These are phyloP conservation scores for Agrochola macilenta DNA, from an alignment of 2,888 invertebrate species.

Conservation along the genomic window DNA sequence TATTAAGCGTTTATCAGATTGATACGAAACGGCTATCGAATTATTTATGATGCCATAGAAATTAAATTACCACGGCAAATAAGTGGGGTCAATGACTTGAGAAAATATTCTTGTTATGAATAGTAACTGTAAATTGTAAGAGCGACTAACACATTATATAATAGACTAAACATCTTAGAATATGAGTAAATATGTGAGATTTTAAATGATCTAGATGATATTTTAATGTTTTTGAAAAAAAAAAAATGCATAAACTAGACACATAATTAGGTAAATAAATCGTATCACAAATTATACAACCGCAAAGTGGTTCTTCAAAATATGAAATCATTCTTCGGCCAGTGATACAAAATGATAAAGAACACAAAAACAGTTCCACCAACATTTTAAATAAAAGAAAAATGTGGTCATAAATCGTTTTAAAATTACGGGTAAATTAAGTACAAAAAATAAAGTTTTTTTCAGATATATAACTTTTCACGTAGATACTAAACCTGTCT, in stretches of 20 bases:
- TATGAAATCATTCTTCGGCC: not conserved
- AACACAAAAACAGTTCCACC: not conserved
- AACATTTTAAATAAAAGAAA: not conserved
- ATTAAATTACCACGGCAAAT: slow-evolving; percentile 14
- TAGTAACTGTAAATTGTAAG: slow-evolving; percentile 2
- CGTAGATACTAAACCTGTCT: slow-evolving; percentile 15
- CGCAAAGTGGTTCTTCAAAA: not conserved
- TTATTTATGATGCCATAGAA: slow-evolving; percentile 30
- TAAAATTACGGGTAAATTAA: not conserved
- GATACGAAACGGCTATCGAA: slow-evolving; percentile 22
- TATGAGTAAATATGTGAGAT: not conserved
- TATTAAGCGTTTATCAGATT: slow-evolving; percentile 29
- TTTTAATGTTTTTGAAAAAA: slow-evolving; percentile 13
- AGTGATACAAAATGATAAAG: not conserved
- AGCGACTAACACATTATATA: slow-evolving; percentile 6
- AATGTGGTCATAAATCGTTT: not conserved
- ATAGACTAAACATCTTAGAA: slow-evolving; percentile 39
- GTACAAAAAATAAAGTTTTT: not conserved
- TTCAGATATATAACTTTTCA: not conserved
- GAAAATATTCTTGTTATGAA: slow-evolving; percentile 7
- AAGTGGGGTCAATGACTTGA: slow-evolving; percentile 19
- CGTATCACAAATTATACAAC: slow-evolving; percentile 28
- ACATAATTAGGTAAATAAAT: slow-evolving; percentile 21
- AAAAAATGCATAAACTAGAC: not conserved
- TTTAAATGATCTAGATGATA: slow-evolving; percentile 23